These are phyloP conservation scores for Argyra leucocephala DNA, from an alignment of 2,888 invertebrate species.

Conservation along the genomic window DNA sequence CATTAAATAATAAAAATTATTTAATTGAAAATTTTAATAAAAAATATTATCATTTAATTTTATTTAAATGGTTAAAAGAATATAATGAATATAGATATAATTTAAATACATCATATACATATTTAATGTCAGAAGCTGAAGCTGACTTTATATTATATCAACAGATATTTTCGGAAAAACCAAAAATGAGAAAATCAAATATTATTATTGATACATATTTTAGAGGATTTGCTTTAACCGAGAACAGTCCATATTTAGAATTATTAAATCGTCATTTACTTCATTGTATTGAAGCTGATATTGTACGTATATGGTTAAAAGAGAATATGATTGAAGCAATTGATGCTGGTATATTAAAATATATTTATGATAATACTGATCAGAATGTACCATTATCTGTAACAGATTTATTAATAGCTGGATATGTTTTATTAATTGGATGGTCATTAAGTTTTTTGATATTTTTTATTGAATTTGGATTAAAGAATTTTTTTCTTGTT, in stretches of 20 bases:
- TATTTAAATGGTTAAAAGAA: background rate
- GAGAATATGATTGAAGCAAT: background rate
- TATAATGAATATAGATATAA: background rate
- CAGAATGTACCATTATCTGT: background rate
- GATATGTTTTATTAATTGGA: background rate
- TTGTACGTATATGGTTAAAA: background rate
- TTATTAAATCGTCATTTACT: background rate
- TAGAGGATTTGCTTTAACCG: background rate
- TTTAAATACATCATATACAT: conserved; percentile 8
- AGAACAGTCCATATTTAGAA: background rate
- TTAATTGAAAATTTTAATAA: background rate
- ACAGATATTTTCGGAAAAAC: background rate
- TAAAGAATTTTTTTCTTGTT: background rate
- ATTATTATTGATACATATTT: background rate
- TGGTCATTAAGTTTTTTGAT: background rate
- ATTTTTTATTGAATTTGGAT: background rate
- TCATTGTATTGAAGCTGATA: background rate
- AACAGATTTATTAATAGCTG: background rate
- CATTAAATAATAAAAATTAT: background rate
- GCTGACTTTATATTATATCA: conserved; percentile 5
- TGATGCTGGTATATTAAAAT: background rate
- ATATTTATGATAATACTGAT: background rate
- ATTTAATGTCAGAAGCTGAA: background rate
- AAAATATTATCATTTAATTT: background rate
- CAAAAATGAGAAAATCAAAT: background rate